Base-by-base conservation (phyloP, 2,113 vertebrate species). In the Petrocephalus microphthalmus region DNA sequence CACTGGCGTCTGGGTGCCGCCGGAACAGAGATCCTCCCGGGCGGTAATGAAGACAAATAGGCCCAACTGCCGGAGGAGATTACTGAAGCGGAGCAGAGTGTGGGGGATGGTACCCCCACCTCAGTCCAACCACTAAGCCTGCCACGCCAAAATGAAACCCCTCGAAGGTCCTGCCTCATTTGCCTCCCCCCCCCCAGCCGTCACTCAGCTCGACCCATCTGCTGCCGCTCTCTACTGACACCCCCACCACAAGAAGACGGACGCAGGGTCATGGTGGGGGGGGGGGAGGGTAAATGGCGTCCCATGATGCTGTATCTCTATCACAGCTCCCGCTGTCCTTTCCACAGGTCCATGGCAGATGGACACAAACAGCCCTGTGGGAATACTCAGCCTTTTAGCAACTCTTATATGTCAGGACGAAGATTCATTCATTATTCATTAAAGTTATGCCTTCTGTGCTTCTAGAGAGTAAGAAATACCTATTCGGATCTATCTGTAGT, bases 41-140 rank as follows among this genome's bases (percentile, higher is more conserved):
- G 93, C 92, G 93, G 93, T 96, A 95, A 96, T 95, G 95, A 95
- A 95, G 94, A 95, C 92, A 93, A 95, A 95, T 94, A 90, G 84
- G 91, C 89, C 91, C 91, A 90, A 91, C 90, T 92, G 91, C 92
- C 92, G 90, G 88, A 87, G 91, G 91, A 87, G 90, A 94, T 90
- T 91, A 89, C 64, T 85, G 89, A 29, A 90, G 92, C 92, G 93
- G 91, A 92, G 89, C 49, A 88, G 84, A 74, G 82, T 56, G 86
- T 78, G 83, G 87, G 52, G 87, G 87, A 13, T 85, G 85, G 74
- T 51, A n/a, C 29, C 60, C 82, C 10, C n/a, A 53, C 37, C 64
- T 42, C 11, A n/a, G 57, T 87, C 42, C 33, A n/a, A n/a, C 86
- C 60, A 37, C 64, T 87, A 37, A 25, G n/a, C 64, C 87, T 74